Percentiles rank a stretch among this genome's conserved stretches.
Evolutionary conservation across 1,140 invertebrate genomes (phyloP).

Genomic region (Bombus cullumanus): DNA sequence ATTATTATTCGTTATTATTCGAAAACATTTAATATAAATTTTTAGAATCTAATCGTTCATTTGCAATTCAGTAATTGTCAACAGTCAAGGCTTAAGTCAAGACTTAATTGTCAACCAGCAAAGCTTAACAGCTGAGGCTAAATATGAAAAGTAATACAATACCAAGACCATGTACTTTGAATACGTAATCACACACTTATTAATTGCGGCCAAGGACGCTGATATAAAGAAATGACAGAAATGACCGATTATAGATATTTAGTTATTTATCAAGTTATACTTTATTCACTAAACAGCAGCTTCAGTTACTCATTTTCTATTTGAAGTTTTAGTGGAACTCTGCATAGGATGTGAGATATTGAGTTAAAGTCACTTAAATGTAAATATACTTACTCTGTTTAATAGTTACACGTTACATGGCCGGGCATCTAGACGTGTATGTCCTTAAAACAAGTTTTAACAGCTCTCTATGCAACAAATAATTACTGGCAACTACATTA

Average conservation of each 20-base stretch:
- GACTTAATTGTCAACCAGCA: too few species aligned
- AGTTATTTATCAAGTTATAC: background rate
- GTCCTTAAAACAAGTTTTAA: background rate
- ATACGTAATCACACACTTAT: too few species aligned
- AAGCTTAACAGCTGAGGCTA: too few species aligned
- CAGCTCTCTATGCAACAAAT: background rate
- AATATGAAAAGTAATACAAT: too few species aligned
- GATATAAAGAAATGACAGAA: background rate
- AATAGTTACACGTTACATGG: slow-evolving; percentile 2
- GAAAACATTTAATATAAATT: background rate
- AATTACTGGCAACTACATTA: background rate
- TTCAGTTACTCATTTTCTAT: background rate
- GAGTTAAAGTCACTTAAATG: slow-evolving; percentile 20
- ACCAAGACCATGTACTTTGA: too few species aligned
- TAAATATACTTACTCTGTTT: slow-evolving; percentile 16
- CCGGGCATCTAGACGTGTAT: too few species aligned
- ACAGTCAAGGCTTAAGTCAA: too few species aligned
- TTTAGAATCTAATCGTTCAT: background rate
- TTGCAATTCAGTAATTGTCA: too few species aligned
- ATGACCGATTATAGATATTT: background rate
- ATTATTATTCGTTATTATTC: too few species aligned
- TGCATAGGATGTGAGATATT: background rate
- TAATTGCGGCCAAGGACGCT: too few species aligned
- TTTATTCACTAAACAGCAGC: slow-evolving; percentile 5
- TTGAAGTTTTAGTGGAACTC: slow-evolving; percentile 2